phyloP scores from a whole-genome alignment of 2,888 invertebrate genomes.

The Drosophila prostipennis region DNA sequence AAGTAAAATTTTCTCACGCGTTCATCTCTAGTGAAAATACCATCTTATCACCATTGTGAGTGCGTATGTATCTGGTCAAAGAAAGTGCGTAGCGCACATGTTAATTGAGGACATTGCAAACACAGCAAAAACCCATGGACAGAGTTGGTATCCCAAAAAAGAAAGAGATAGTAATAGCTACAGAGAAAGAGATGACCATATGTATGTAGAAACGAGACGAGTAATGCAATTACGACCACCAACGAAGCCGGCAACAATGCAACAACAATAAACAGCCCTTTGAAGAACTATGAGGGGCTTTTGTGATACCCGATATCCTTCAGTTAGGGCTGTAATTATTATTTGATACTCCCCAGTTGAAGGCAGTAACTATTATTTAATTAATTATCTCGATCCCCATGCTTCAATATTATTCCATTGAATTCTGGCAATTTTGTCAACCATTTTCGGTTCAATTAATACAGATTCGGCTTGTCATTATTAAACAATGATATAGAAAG shows the following conservation, averaged over 20 bases:
- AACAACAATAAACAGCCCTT: constrained; percentile 45
- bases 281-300: constrained; percentile 8
- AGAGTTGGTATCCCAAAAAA: constrained; percentile 7
- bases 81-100: constrained; percentile 71
- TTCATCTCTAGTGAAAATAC: constrained; percentile 59
- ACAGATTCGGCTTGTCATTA: not conserved
- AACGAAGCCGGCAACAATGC: constrained; percentile 36
- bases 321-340: constrained; percentile 16
- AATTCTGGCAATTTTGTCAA: not conserved
- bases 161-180: constrained; percentile 8
- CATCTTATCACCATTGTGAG: constrained; percentile 20
- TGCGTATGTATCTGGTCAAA: constrained; percentile 50
- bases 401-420: not conserved
- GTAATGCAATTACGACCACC: constrained; percentile 61
- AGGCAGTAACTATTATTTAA: constrained; percentile 27
- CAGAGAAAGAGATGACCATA: not conserved
- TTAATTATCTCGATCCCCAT: constrained; percentile 7
- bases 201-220: constrained; percentile 7
- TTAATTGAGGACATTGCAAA: constrained; percentile 73
- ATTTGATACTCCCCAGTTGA: constrained; percentile 17
- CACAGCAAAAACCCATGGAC: constrained; percentile 22
- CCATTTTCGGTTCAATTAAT: not conserved
- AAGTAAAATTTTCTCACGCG: not conserved
- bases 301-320: constrained; percentile 5
- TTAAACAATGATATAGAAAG: not conserved